phyloP scores from a whole-genome alignment of 2,113 vertebrate species.

The Chlorodrepanis virens region DNA sequence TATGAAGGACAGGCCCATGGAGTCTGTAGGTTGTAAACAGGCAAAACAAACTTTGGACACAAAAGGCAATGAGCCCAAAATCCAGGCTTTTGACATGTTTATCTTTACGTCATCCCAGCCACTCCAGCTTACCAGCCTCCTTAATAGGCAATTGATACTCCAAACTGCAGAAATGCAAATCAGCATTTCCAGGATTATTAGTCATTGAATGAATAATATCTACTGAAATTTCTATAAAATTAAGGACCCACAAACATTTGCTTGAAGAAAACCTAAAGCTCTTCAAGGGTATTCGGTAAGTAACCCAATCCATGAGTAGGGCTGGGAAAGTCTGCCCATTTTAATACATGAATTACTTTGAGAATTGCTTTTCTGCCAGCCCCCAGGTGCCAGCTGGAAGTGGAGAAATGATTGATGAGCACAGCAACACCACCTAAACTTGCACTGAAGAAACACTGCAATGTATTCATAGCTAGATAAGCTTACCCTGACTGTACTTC shows the following conservation, averaged over 20 bases:
- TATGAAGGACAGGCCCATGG: not conserved
- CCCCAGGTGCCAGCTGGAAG: not conserved
- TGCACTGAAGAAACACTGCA: not conserved
- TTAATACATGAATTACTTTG: not conserved
- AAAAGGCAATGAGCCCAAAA: not conserved
- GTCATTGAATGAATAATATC: not conserved
- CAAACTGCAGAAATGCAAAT: not conserved
- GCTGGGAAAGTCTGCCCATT: not conserved
- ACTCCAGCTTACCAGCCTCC: not conserved
- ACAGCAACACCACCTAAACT: not conserved
- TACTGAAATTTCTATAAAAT: not conserved
- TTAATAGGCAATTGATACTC: not conserved
- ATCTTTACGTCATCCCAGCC: not conserved
- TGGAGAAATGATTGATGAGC: not conserved
- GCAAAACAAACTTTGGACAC: not conserved
- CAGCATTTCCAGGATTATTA: not conserved
- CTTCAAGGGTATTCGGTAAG: not conserved
- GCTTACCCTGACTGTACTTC: not conserved
- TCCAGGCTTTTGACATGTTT: not conserved
- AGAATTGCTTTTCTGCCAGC: not conserved
- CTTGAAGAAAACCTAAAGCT: not conserved
- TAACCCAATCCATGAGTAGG: not conserved
- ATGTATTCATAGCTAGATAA: not conserved
- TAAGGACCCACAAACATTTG: not conserved
- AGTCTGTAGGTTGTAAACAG: not conserved